Evolutionary conservation across 2,113 vertebrate genomes (phyloP), one percentile per base, ranked within the genome.

Genomic region (Cyprinodon variegatus): DNA sequence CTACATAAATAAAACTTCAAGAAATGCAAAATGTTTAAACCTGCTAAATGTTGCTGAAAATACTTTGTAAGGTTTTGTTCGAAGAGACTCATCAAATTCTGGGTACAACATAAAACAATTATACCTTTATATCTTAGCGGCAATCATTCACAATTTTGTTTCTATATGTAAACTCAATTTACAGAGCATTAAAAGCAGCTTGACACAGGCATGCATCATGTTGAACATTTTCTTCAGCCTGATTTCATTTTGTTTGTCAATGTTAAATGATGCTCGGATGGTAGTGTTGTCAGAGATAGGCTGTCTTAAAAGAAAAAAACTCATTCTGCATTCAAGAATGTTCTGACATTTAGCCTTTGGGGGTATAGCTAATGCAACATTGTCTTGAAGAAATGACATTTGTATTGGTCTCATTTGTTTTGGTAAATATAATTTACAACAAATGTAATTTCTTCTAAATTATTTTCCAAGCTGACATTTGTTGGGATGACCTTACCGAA

Each of bases 191-290:
- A 41, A 65, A 70, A 71, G 59, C 61, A 60, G 43, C n/a, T 61
- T 65, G n/a, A 76, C 17, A 66, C n/a, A 64, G 36, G 39, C 11
- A 77, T 70, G 61, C 22, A 53, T 81, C 72, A 81, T 37, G 39
- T 3, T 20, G 22, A 72, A 61, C 53, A 62, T 61, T 82, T 50
- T 53, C 11, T 63, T 68, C 45, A 59, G 43, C 65, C 50, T 74
- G 37, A 65, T 77, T 81, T 62, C 8, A 71, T 74, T 72, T 64
- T 71, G 50, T 76, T 68, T 13, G 43, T 76, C 74, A 75, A 66
- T 69, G 36, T 65, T n/a, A 72, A 79, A 77, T 43, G 45, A 68
- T 39, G 39, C 20, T 59, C 10, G 15, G 15, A 53, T 40, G 29
- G 48, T 4, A 40, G 57, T 40, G 11, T 14, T 41, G 17, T 60